Evolutionary conservation across 2,113 vertebrate genomes (phyloP).

Genomic region (Corythaeola cristata): DNA sequence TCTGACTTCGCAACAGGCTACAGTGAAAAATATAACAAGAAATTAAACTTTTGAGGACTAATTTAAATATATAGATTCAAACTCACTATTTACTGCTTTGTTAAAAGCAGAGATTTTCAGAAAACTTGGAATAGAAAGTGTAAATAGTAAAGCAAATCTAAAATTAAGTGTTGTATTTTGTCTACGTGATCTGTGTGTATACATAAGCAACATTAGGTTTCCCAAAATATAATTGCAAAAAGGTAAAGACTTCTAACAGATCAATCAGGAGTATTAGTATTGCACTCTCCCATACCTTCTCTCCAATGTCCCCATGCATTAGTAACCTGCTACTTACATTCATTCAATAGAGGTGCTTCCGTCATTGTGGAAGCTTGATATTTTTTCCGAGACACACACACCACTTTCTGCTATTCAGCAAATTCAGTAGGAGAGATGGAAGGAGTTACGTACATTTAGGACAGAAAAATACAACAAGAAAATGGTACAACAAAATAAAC

Average conservation of each 20-base stretch:
- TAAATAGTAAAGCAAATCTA: neutral
- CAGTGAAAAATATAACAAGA: neutral
- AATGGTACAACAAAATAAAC: neutral
- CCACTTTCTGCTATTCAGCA: neutral
- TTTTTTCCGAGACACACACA: neutral
- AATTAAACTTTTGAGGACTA: neutral
- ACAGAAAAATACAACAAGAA: conserved; percentile 14
- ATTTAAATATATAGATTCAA: neutral
- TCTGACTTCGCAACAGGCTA: neutral
- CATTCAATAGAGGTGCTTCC: neutral
- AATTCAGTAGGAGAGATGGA: conserved; percentile 15
- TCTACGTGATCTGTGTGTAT: neutral
- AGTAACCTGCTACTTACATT: conserved; percentile 20
- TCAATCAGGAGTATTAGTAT: neutral
- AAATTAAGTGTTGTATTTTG: neutral
- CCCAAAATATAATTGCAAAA: neutral
- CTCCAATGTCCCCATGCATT: neutral
- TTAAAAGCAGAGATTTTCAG: neutral
- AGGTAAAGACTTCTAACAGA: neutral
- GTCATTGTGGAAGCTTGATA: neutral
- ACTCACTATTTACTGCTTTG: neutral
- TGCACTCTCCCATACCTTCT: neutral
- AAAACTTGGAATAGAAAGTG: neutral
- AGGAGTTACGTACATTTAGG: neutral
- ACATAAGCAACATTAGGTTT: neutral